Evolutionary conservation across 2,888 invertebrate genomes (phyloP), one percentile per base, ranked within the genome.

Genomic region (Tetragnatha montana): DNA sequence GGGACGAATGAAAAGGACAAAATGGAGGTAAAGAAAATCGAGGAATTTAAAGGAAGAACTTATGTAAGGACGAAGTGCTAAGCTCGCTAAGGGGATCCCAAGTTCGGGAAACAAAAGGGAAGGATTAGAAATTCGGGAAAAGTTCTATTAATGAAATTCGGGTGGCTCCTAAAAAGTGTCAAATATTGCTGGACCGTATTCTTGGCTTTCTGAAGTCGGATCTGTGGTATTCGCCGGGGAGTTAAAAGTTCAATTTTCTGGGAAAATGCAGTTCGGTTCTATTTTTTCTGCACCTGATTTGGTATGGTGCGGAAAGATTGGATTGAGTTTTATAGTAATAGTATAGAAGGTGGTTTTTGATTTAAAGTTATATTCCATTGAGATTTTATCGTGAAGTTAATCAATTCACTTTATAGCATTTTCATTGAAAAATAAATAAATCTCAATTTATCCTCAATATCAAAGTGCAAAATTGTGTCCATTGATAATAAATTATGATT

Each of bases 71-170:
- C 47, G 76, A 71, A 78, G 78, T 49, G 73, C 71, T 73, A 80
- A 85, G 71, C 71, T 70, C 49, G 70, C 50, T 50, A 50, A 22
- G 49, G 71, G 60, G 68, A 69, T 74, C n/a, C n/a, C n/a, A n/a
- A n/a, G n/a, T n/a, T n/a, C 74, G 70, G 78, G 21, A 71, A 21
- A 71, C 71, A 71, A 71, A 71, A 71, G 71, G n/a, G 19, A 22
- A 21, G 51, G 76, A 84, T 68, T 76, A 49, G 68, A 47, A 76
- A 50, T 84, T 74, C 50, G 84, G 73, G 12, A 82, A 70, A 69
- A 60, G 50, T 76, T 84, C 84, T 76, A 76, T 84, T 84, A 84
- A 84, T 78, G 84, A 84, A 84, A 84, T 50, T 70, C 14, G 76
- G 69, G 49, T 21, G 21, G 69, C 69, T 49, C 19, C 69, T 50